Evolutionary conservation across 2,797 vertebrate genomes (phyloP).

Genomic region (Argya squamiceps): DNA sequence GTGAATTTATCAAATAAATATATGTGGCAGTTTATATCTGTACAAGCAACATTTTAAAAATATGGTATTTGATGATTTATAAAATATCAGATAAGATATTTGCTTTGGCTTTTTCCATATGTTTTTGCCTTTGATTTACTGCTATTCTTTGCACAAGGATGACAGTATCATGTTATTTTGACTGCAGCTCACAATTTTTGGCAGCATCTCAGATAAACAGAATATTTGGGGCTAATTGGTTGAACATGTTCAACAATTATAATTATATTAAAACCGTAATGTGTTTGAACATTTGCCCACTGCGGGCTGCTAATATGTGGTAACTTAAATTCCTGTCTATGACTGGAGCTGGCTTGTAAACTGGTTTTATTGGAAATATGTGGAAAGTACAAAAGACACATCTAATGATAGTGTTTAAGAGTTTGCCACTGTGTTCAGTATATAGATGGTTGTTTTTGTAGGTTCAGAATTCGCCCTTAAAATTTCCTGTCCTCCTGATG

Average conservation of each 20-base stretch:
- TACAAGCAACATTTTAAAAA: conserved; percentile 18
- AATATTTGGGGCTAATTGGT: conserved; percentile 79
- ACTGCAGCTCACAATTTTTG: conserved; percentile 68
- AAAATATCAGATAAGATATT: conserved; percentile 69
- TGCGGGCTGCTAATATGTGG: conserved; percentile 37
- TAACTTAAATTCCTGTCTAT: conserved; percentile 38
- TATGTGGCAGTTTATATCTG: conserved; percentile 30
- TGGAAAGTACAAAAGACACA: not conserved
- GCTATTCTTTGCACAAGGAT: conserved; percentile 51
- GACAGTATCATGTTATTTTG: conserved; percentile 60
- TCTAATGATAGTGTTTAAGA: not conserved
- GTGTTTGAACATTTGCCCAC: conserved; percentile 70
- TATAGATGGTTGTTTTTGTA: not conserved
- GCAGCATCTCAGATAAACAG: conserved; percentile 76
- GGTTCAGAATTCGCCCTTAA: not conserved
- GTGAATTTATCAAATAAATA: conserved; percentile 66
- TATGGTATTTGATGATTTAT: conserved; percentile 52
- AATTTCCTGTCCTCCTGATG: not conserved
- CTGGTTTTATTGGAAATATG: not conserved
- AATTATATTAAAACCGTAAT: conserved; percentile 75
- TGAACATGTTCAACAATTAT: conserved; percentile 74
- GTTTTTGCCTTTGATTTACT: conserved; percentile 52
- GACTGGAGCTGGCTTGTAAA: not conserved
- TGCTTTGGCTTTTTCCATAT: conserved; percentile 56
- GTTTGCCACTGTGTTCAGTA: not conserved